Evolutionary conservation across 2,113 vertebrate genomes (phyloP).

Genomic region (Embiotoca jacksoni): DNA sequence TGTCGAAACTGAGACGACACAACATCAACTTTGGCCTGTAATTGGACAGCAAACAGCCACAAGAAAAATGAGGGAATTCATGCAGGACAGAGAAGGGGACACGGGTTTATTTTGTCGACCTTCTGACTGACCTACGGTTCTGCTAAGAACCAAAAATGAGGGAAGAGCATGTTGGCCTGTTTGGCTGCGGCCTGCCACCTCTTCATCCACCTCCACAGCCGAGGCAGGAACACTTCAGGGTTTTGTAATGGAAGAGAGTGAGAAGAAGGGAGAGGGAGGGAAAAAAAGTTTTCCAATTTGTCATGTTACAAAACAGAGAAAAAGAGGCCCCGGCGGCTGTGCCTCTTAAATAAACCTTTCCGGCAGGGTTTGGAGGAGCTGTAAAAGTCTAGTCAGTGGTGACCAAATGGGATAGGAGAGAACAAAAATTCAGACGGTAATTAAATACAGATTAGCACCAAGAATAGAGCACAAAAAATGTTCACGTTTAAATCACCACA

Average conservation of each 20-base stretch:
- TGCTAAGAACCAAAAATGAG: conserved; percentile 20
- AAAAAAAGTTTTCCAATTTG: conserved; percentile 53
- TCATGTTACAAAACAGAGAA: conserved; percentile 65
- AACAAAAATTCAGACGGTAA: conserved; percentile 17
- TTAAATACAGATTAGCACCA: background rate
- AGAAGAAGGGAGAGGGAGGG: conserved; percentile 29
- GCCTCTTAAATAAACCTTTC: conserved; percentile 57
- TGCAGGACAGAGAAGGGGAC: background rate
- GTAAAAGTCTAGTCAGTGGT: background rate
- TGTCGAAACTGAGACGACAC: background rate
- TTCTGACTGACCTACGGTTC: conserved; percentile 31
- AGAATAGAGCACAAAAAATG: background rate
- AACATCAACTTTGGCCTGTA: background rate
- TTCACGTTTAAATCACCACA: background rate
- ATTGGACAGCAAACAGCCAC: conserved; percentile 24
- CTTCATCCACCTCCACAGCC: conserved; percentile 55
- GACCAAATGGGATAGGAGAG: conserved; percentile 27
- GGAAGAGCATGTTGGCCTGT: conserved; percentile 30
- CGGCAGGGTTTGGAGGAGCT: conserved; percentile 20
- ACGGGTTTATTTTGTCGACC: conserved; percentile 41
- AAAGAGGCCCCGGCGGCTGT: conserved; percentile 58
- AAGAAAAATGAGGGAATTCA: background rate
- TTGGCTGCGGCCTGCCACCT: conserved; percentile 35
- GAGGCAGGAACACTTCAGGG: conserved; percentile 32
- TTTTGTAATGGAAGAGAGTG: conserved; percentile 52